Percentiles rank a stretch among this genome's conserved stretches.
Conservation (phyloP, 2,113 vertebrate species). For the Oryzias woworae region DNA sequence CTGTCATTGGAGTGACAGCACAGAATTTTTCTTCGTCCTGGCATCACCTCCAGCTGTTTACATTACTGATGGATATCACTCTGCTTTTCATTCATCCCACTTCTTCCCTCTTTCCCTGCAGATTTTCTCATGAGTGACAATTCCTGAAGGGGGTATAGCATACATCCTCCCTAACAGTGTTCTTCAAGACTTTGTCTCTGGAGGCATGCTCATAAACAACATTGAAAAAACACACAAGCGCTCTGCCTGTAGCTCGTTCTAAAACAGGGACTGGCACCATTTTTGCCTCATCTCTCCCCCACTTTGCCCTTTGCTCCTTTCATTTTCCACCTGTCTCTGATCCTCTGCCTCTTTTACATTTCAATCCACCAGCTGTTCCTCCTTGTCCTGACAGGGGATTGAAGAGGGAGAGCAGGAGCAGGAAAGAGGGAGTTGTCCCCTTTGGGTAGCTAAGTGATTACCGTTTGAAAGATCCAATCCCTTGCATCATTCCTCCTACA, state of each 20-base stretch:
- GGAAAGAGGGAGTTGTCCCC: constrained; percentile 61
- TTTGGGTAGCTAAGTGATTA: constrained; percentile 72
- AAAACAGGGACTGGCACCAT: constrained; percentile 12
- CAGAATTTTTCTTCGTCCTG: constrained; percentile 12
- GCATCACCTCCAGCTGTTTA: constrained; percentile 42
- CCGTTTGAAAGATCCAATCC: constrained; percentile 69
- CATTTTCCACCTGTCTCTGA: constrained; percentile 71
- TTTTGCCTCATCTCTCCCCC: constrained; percentile 47
- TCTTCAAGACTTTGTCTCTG: constrained; percentile 5
- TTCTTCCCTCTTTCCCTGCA: constrained; percentile 20
- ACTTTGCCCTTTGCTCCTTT: constrained; percentile 64
- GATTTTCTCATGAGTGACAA: constrained; percentile 22
- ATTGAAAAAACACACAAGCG: not conserved
- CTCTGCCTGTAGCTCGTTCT: constrained; percentile 2
- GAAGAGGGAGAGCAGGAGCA: constrained; percentile 21
- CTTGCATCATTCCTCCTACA: constrained; percentile 67
- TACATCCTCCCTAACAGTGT: constrained; percentile 26
- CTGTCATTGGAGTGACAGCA: constrained; percentile 18
- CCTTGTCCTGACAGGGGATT: constrained; percentile 45
- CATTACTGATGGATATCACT: constrained; percentile 47
- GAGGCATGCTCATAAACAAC: constrained; percentile 35
- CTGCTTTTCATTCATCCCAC: constrained; percentile 31
- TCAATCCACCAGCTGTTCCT: constrained; percentile 62
- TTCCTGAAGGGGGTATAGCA: constrained; percentile 28
- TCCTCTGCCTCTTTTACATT: constrained; percentile 70